Percentiles rank a stretch among this genome's conserved stretches.
phyloP scores from a whole-genome alignment of 2,888 invertebrate species.

The Oscheius onirici region DNA sequence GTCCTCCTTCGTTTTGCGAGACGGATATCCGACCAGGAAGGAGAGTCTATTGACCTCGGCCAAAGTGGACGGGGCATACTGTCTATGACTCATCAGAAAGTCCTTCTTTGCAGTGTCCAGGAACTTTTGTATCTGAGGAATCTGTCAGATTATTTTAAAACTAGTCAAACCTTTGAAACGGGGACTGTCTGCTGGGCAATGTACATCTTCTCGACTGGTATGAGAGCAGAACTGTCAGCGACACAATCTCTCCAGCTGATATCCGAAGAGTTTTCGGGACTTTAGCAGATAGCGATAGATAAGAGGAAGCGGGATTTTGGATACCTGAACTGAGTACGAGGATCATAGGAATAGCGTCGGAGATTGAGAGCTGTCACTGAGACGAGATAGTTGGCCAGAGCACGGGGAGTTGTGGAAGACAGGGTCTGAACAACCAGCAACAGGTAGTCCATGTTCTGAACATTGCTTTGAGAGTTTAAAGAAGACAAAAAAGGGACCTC shows the following conservation, averaged over 20 bases:
- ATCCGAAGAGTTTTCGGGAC: neutral
- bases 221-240: constrained; percentile 39
- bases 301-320: neutral
- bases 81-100: constrained; percentile 47
- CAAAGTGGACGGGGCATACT: constrained; percentile 42
- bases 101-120: constrained; percentile 46
- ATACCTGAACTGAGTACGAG: constrained; percentile 48
- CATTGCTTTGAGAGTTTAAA: neutral
- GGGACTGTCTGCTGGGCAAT: constrained; percentile 32
- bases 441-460: constrained; percentile 49
- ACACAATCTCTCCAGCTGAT: constrained; percentile 54
- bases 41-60: constrained; percentile 42
- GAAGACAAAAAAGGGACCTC: constrained; percentile 4
- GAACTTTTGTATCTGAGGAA: no score
- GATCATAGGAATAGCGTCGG: constrained; percentile 44
- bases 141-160: no score
- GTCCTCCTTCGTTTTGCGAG: constrained; percentile 45
- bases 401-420: constrained; percentile 36
- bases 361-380: constrained; percentile 43
- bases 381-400: constrained; percentile 48
- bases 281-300: neutral
- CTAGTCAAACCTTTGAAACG: neutral
- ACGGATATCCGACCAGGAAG: constrained; percentile 49
- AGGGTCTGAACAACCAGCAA: constrained; percentile 32
- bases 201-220: constrained; percentile 43